Evolutionary conservation across 1,140 invertebrate species (phyloP).

Genomic region (Trichonephila clavata): DNA sequence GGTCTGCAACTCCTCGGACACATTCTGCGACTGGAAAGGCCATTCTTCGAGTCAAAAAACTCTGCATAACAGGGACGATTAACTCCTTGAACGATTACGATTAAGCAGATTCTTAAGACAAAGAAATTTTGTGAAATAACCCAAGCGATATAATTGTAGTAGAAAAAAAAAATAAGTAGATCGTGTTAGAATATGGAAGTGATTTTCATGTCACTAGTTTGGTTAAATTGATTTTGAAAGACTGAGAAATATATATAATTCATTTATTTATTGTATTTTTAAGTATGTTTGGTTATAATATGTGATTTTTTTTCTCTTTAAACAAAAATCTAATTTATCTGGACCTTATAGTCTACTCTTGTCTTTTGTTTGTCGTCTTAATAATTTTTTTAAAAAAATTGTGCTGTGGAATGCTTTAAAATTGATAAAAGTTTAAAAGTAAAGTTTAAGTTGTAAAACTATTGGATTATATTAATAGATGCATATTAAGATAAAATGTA

Average conservation of each 20-base stretch:
- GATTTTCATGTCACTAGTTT: not conserved
- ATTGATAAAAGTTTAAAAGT: too few species aligned
- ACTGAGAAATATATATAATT: not conserved
- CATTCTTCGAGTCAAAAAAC: constrained; percentile 80
- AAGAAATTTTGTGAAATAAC: not conserved
- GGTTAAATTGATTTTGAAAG: not conserved
- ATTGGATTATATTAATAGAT: too few species aligned
- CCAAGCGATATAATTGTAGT: not conserved
- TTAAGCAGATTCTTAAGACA: not conserved
- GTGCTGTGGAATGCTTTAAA: too few species aligned
- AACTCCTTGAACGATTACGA: not conserved
- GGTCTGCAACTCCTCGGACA: constrained; percentile 83
- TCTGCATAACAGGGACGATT: not conserved
- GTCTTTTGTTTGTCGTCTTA: too few species aligned
- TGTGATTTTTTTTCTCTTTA: too few species aligned
- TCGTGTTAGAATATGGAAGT: not conserved
- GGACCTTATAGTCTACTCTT: too few species aligned
- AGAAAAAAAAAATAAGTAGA: not conserved
- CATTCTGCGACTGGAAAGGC: constrained; percentile 81
- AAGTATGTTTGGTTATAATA: not conserved
- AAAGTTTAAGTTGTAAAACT: too few species aligned
- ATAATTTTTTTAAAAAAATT: too few species aligned
- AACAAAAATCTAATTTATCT: too few species aligned
- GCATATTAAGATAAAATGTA: too few species aligned
- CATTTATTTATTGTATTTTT: not conserved